phyloP scores from a whole-genome alignment of 2,113 vertebrate genomes.

The Eidolon helvum region DNA sequence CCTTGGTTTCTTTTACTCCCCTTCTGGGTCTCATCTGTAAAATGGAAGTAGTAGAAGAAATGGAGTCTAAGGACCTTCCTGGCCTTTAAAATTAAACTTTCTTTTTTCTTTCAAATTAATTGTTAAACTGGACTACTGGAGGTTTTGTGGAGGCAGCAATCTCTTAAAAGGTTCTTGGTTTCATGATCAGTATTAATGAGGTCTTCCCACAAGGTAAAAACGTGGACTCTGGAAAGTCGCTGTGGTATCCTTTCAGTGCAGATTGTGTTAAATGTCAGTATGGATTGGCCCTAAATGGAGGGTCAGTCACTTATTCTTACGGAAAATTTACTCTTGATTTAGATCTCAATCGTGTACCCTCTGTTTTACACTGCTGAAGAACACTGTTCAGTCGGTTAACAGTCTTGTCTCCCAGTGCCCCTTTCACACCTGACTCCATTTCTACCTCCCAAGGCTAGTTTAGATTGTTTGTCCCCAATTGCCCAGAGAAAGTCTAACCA shows the following conservation, averaged over 20 bases:
- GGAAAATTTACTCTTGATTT: conserved; percentile 17
- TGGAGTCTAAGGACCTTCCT: background rate
- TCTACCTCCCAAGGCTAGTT: background rate
- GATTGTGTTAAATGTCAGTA: background rate
- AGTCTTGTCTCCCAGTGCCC: background rate
- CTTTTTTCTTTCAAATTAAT: conserved; percentile 26
- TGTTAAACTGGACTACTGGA: conserved; percentile 1
- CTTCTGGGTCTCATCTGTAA: background rate
- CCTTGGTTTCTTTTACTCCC: background rate
- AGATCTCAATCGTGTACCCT: background rate
- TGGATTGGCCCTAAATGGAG: background rate
- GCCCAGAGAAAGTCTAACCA: background rate
- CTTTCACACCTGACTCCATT: background rate
- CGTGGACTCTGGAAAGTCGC: background rate
- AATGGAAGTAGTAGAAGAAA: conserved; percentile 5
- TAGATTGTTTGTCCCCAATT: background rate
- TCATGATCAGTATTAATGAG: conserved; percentile 11
- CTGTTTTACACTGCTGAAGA: background rate
- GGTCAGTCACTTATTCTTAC: background rate
- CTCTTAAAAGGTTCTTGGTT: background rate
- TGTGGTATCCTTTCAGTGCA: background rate
- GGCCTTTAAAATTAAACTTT: conserved; percentile 38
- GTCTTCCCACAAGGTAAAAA: background rate
- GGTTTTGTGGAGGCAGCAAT: background rate
- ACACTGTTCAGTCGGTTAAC: background rate